These are phyloP conservation scores for Cynopterus brachyotis DNA, from an alignment of 2,113 vertebrate genomes.

Conservation along the genomic window DNA sequence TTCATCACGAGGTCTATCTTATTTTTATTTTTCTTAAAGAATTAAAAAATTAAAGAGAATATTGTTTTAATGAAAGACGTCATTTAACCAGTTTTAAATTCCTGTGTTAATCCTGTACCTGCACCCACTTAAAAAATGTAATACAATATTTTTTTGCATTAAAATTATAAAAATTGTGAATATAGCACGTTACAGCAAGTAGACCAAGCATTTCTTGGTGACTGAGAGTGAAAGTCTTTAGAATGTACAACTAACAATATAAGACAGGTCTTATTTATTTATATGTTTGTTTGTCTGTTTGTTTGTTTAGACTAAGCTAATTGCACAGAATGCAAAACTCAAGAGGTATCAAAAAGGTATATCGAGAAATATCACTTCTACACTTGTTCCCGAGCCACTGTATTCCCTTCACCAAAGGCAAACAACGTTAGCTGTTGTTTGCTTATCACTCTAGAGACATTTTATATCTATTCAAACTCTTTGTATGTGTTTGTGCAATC, in stretches of 20 bases:
- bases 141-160: conserved; percentile 55
- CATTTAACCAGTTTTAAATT: background rate
- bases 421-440: background rate
- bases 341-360: background rate
- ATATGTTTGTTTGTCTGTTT: background rate
- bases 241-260: background rate
- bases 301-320: background rate
- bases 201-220: conserved; percentile 62
- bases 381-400: too few species aligned
- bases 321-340: background rate
- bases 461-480: background rate
- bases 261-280: background rate
- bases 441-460: background rate
- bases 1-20: background rate
- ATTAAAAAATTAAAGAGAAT: background rate
- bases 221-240: conserved; percentile 29
- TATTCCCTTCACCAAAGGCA: background rate
- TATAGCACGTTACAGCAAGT: background rate
- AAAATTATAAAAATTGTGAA: conserved; percentile 60
- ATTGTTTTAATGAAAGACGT: background rate
- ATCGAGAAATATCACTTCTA: background rate
- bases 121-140: conserved; percentile 35
- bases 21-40: background rate
- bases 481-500: background rate
- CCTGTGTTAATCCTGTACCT: background rate